Evolutionary conservation across 2,797 vertebrate species (phyloP).

Genomic region (Distichodus sexfasciatus): DNA sequence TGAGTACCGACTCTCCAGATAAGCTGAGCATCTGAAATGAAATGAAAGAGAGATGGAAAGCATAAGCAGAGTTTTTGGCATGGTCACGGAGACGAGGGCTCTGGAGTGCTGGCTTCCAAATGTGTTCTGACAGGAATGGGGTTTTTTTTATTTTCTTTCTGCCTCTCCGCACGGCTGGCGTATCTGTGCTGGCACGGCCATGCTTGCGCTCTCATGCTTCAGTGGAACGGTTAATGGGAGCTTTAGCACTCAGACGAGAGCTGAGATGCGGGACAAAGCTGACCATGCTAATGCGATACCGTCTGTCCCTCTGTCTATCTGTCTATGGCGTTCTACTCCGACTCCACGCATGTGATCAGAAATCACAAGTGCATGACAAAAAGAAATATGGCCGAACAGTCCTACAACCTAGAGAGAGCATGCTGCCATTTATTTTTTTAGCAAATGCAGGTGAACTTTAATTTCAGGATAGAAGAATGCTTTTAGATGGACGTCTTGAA

Average conservation of each 20-base stretch:
- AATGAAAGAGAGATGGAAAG: neutral
- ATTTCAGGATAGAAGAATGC: too few relatives aligned
- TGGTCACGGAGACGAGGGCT: neutral
- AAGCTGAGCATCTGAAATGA: conserved; percentile 19
- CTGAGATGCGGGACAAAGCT: conserved; percentile 48
- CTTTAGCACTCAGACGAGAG: conserved; percentile 56
- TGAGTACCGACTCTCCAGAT: conserved; percentile 26
- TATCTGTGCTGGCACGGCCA: conserved; percentile 45
- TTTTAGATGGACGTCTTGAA: too few relatives aligned
- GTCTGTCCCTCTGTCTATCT: conserved; percentile 8
- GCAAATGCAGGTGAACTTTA: too few relatives aligned
- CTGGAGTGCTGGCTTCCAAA: conserved; percentile 26
- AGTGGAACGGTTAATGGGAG: conserved; percentile 67
- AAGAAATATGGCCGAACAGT: neutral
- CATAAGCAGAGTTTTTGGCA: conserved; percentile 19
- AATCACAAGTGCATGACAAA: neutral
- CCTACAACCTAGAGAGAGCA: too few relatives aligned
- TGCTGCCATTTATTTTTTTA: too few relatives aligned
- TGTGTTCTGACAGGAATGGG: conserved; percentile 51
- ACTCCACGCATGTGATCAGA: conserved; percentile 12
- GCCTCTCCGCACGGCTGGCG: conserved; percentile 28
- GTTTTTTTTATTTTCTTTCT: conserved; percentile 40
- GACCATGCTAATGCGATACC: conserved; percentile 58
- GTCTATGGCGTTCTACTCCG: conserved; percentile 10
- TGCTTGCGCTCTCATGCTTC: conserved; percentile 61